Conservation (phyloP, 2,797 vertebrate species). For the Erethizon dorsatum region DNA sequence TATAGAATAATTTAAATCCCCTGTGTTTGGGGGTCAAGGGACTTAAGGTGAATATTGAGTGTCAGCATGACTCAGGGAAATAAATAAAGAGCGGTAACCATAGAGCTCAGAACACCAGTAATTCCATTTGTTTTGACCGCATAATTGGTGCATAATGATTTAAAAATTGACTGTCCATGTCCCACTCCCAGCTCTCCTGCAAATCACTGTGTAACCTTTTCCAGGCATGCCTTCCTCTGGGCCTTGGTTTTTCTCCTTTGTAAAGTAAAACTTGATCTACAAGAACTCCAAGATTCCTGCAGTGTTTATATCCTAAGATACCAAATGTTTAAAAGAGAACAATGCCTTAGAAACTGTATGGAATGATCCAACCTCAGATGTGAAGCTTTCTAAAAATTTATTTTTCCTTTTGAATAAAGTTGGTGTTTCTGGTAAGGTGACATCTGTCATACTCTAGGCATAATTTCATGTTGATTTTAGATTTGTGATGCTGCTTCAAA, state of each 20-base stretch:
- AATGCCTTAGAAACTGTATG: neutral
- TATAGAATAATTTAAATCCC: neutral
- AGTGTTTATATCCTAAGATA: conserved; percentile 9
- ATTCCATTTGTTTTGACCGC: conserved; percentile 37
- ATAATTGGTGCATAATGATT: neutral
- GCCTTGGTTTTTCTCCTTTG: neutral
- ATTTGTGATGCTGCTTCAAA: neutral
- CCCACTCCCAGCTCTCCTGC: neutral
- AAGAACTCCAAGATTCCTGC: neutral
- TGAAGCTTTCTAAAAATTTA: conserved; percentile 1
- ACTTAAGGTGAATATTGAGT: conserved; percentile 10
- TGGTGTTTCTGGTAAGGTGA: neutral
- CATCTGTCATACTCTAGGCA: neutral
- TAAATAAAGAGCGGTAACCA: conserved; percentile 57
- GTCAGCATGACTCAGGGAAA: conserved; percentile 4
- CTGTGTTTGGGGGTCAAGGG: neutral
- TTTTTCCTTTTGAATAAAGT: neutral
- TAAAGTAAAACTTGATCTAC: conserved; percentile 34
- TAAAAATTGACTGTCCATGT: neutral
- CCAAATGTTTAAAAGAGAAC: neutral
- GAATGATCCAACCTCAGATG: neutral
- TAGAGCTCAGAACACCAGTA: neutral
- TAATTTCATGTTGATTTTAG: conserved; percentile 46
- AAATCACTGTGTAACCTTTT: conserved; percentile 12
- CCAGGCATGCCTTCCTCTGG: conserved; percentile 6